Percentiles rank a stretch among this genome's conserved stretches.
These are phyloP conservation scores for Odontamblyopus rebecca DNA, from an alignment of 2,797 vertebrate species.

Conservation along the genomic window DNA sequence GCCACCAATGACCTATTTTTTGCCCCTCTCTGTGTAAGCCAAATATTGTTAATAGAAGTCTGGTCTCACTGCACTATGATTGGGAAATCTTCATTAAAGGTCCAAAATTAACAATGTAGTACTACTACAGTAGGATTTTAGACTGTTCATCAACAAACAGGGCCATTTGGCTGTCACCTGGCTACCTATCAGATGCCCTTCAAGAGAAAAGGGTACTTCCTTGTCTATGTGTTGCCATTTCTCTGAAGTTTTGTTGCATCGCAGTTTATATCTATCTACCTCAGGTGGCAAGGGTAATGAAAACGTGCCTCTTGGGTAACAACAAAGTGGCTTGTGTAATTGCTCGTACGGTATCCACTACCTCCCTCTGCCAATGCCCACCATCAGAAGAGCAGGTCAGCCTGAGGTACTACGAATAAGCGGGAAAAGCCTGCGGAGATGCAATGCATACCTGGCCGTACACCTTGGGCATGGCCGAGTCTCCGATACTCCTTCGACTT, in stretches of 20 bases:
- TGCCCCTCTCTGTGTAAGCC: not conserved
- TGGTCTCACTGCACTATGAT: not conserved
- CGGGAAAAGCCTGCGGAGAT: not conserved
- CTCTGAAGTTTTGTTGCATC: not conserved
- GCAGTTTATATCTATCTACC: not conserved
- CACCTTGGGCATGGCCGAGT: constrained; percentile 83
- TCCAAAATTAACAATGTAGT: not conserved
- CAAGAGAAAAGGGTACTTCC: not conserved
- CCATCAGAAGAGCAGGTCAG: constrained; percentile 25
- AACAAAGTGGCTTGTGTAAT: constrained; percentile 36
- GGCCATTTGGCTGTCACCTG: constrained; percentile 9
- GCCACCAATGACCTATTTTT: not conserved
- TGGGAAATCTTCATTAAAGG: not conserved
- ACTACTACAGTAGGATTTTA: not conserved
- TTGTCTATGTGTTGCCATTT: not conserved
- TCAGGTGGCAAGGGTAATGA: constrained; percentile 17
- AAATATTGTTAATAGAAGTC: not conserved
- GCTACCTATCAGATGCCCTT: not conserved
- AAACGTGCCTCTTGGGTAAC: constrained; percentile 22
- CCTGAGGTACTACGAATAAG: constrained; percentile 19
- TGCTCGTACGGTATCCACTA: constrained; percentile 9
- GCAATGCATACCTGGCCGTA: constrained; percentile 85
- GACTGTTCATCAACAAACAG: not conserved
- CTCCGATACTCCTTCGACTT: constrained; percentile 76
- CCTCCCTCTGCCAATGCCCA: not conserved